These are phyloP conservation scores for Heliconius cydno DNA, from an alignment of 2,888 invertebrate species.

Conservation along the genomic window DNA sequence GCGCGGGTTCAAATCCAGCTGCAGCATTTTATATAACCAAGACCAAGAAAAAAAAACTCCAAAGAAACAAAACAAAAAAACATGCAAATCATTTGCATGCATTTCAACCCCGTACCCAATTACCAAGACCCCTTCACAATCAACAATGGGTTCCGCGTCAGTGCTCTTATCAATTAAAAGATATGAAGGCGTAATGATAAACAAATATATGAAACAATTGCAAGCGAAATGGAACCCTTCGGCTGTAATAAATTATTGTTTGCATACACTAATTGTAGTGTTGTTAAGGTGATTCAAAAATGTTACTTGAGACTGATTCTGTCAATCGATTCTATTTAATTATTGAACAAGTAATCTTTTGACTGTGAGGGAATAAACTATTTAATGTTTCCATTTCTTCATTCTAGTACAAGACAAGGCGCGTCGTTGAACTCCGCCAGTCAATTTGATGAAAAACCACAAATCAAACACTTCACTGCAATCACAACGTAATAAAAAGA, in stretches of 20 bases:
- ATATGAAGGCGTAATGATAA: conserved; percentile 49
- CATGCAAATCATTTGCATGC: background rate
- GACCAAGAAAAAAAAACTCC: background rate
- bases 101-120: conserved; percentile 37
- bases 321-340: conserved; percentile 1
- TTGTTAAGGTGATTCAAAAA: conserved; percentile 13
- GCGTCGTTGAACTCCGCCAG: too few relatives aligned
- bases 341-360: background rate
- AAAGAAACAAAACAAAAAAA: background rate
- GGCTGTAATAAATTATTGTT: conserved; percentile 41
- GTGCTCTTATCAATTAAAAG: conserved; percentile 51
- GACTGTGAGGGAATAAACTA: too few relatives aligned
- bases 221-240: conserved; percentile 35
- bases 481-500: background rate
- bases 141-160: conserved; percentile 36
- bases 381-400: too few relatives aligned
- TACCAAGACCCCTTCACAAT: conserved; percentile 34
- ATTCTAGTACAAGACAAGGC: too few relatives aligned
- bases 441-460: too few relatives aligned
- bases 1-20: too few relatives aligned
- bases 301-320: background rate
- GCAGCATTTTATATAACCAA: too few relatives aligned
- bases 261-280: conserved; percentile 44
- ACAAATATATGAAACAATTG: conserved; percentile 46
- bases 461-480: background rate